These are phyloP conservation scores for Galbula dea DNA, from an alignment of 2,113 vertebrate genomes.

Conservation along the genomic window DNA sequence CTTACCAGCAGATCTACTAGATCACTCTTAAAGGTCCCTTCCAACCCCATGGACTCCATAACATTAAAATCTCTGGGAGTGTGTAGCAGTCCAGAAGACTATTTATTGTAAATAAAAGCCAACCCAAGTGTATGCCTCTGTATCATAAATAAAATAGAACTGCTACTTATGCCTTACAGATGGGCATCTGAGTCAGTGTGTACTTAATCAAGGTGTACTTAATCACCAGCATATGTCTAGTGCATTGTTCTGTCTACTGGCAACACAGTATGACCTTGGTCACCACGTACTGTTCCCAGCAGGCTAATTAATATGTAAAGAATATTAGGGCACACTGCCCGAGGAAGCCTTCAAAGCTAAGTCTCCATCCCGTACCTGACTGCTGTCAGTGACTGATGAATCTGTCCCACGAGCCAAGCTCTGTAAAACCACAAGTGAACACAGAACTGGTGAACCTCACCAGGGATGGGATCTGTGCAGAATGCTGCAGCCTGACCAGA, in stretches of 20 bases:
- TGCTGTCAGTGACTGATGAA: background rate
- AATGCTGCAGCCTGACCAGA: accelerated
- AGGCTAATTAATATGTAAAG: background rate
- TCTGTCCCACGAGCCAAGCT: background rate
- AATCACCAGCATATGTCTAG: background rate
- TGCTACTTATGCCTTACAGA: background rate
- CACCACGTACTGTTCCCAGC: background rate
- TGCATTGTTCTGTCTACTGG: background rate
- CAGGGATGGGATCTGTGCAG: accelerated
- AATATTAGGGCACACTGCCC: background rate
- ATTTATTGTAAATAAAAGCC: background rate
- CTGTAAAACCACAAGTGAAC: background rate
- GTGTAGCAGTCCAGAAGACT: background rate
- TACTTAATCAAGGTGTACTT: background rate
- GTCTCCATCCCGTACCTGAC: background rate
- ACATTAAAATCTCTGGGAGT: background rate
- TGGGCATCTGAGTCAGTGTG: background rate
- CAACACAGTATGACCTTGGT: background rate
- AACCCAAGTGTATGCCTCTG: background rate
- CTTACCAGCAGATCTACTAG: background rate
- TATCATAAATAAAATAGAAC: background rate
- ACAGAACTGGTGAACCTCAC: background rate
- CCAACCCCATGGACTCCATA: background rate
- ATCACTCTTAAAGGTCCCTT: background rate
- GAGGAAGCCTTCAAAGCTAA: background rate